A percentile compares a stretch with the other conserved stretches of the same genome.
Evolutionary conservation across 2,113 vertebrate genomes (phyloP).

Genomic region (Panthera leo): DNA sequence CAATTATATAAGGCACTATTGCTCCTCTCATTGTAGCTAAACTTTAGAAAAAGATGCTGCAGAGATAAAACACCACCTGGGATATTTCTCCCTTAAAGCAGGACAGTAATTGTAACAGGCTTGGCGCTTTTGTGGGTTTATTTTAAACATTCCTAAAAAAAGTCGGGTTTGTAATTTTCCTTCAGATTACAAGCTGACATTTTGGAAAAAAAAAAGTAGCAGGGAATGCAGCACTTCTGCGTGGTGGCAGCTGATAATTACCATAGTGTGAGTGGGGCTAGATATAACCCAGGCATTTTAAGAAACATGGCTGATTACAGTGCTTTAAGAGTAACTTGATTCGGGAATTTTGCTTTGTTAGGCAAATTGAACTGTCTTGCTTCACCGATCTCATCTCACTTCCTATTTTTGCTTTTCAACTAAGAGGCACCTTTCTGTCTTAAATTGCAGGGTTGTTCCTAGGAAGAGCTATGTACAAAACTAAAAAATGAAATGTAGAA

Average conservation of each 20-base stretch:
- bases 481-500: slow-evolving; percentile 15
- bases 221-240: slow-evolving; percentile 76
- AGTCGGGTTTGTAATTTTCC: slow-evolving; percentile 74
- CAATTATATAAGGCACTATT: slow-evolving; percentile 25
- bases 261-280: slow-evolving; percentile 76
- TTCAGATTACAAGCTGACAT: slow-evolving; percentile 82
- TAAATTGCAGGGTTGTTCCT: background rate
- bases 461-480: background rate
- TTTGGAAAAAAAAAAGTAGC: slow-evolving; percentile 62
- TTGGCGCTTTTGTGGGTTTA: slow-evolving; percentile 60
- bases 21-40: slow-evolving; percentile 39
- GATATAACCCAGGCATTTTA: slow-evolving; percentile 80
- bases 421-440: slow-evolving; percentile 15
- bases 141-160: slow-evolving; percentile 80
- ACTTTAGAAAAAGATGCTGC: slow-evolving; percentile 48
- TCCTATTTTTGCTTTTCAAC: slow-evolving; percentile 31
- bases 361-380: slow-evolving; percentile 77
- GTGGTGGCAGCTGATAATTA: slow-evolving; percentile 85
- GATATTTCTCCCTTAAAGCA: slow-evolving; percentile 44
- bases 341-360: slow-evolving; percentile 83
- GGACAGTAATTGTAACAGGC: slow-evolving; percentile 61
- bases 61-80: slow-evolving; percentile 71
- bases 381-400: slow-evolving; percentile 63
- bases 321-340: slow-evolving; percentile 72
- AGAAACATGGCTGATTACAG: slow-evolving; percentile 83